Base-by-base conservation (phyloP, 2,888 invertebrate species). In the Colostygia pectinataria region DNA sequence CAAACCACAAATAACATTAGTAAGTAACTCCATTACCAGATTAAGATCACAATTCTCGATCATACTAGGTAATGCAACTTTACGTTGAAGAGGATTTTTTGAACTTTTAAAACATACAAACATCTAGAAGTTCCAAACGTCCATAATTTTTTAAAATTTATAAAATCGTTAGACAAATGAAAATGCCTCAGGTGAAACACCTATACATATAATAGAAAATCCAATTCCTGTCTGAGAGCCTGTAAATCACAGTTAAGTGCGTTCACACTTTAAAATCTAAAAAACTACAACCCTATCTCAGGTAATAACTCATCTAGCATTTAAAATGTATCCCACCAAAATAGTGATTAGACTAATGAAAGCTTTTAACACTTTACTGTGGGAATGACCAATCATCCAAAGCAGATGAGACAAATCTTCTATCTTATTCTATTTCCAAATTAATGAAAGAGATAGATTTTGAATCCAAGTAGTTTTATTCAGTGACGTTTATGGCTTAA, bases 281-380 rank as follows among this genome's bases (percentile, higher is more conserved):
- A 24, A 38, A 23, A 9, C 2, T 43, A 23, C 27, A 20, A 23
- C 23, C 24, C 24, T 44, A 39, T 44, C 34, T 33, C 2, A 25
- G n/a, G 15, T 23, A 10, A 15, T 34, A 43, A 34, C 13, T 38
- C 33, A 42, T 27, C 25, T 14, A 65, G 64, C 64, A 61, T 61
- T 63, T 70, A 33, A 41, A 41, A 70, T 68, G 65, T 68, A 54
- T 46, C 46, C 6, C 55, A 56, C 57, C 54, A 61, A n/a, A 60
- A 57, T 5, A 59, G 62, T 63, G 71, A 77, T 75, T 71, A 70
- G 65, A 65, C 61, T 65, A 68, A 71, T 73, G 65, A 59, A 69
- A 54, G 66, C 70, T 70, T 71, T 74, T 71, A 75, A 73, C 71
- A 71, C 69, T 68, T 65, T 50, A 54, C 64, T 72, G 75, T 77